Base-by-base conservation (phyloP, 2,888 invertebrate genomes). In the Pristionchus arcanus region DNA sequence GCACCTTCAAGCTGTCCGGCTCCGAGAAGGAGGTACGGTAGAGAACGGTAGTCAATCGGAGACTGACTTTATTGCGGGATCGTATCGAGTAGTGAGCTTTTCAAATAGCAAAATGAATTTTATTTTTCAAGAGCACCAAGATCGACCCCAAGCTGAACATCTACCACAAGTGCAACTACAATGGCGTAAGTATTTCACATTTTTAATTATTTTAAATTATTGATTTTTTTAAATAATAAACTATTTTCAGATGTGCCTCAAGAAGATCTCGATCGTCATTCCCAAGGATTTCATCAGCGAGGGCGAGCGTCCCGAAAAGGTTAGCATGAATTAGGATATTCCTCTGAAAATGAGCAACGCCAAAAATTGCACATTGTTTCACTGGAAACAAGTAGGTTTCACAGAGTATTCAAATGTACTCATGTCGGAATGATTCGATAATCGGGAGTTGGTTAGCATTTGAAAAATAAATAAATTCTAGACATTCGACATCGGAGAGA, bases 1-100 rank as follows among this genome's bases (percentile, higher is more conserved):
- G 94, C 25, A 91, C 91, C 88, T 94, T 94, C 90, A 71, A 90
- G 31, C 90, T 94, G 25, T 89, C 91, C 31, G 94, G 92, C n/a
- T 28, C 28, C 28, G 92, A 92, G 83, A 90, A 91, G 89, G 92
- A 92, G 85, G 74, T 91, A 66, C 81, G 19, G 74, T 77, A 77
- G 42, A 37, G 19, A 15, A 37, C 37, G 34, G 28, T 25, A 25
- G 13, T 49, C 2, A 3, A 81, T 81, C 81, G 49, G 0, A 0
- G 49, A 81, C 25, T 81, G 81, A 49, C 1, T 49, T n/a, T 42
- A 5, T 9, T 42, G n/a, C n/a, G n/a, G n/a, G n/a, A n/a, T n/a
- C n/a, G n/a, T n/a, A n/a, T n/a, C n/a, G n/a, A n/a, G n/a, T n/a
- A n/a, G n/a, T n/a, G n/a, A n/a, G n/a, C n/a, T n/a, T n/a, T n/a